Base-by-base conservation (phyloP, 2,797 vertebrate species). In the Knipowitschia caucasica region DNA sequence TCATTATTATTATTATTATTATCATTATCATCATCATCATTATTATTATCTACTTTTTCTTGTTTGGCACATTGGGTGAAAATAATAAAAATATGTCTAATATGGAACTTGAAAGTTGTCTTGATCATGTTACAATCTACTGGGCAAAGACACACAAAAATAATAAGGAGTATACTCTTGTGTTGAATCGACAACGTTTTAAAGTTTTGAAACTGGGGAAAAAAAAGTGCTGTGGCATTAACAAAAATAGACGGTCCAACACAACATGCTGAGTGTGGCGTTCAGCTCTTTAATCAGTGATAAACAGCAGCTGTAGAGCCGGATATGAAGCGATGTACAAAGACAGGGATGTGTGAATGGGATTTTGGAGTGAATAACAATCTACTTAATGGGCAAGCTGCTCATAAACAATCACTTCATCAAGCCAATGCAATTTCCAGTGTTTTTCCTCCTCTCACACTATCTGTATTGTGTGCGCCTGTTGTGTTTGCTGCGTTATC, bases 301-400 rank as follows among this genome's bases (percentile, higher is more conserved):
- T 57, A 62, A 57, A 53, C 20, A 56, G 31, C 65, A 69, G 69
- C 72, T 74, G 60, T 68, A 33, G 49, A 52, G 67, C 64, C 15
- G 70, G 62, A 74, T 59, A 58, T 14, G 38, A 65, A 42, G 60
- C 53, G 52, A 54, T 25, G 18, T 6, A 15, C 21, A 31, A 66
- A 58, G 47, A 57, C 25, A 25, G n/a, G 17, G 42, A 45, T 30
- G 5, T 60, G 68, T 55, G 17, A 63, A 63, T 57, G 29, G 42
- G 23, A 39, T 47, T 43, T 17, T 50, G 40, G 15, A 33, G 11
- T 7, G 62, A 67, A 69, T 23, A 45, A 51, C 24, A 40, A 47
- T 53, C 52, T 43, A 31, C 52, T 63, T 51, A 40, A 67, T 56
- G 57, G 10, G 5, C 60, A 54, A 29, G 21, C 61, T 2, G 8